phyloP scores from a whole-genome alignment of 1,140 invertebrate species.

The Brachionus rotundiformis region DNA sequence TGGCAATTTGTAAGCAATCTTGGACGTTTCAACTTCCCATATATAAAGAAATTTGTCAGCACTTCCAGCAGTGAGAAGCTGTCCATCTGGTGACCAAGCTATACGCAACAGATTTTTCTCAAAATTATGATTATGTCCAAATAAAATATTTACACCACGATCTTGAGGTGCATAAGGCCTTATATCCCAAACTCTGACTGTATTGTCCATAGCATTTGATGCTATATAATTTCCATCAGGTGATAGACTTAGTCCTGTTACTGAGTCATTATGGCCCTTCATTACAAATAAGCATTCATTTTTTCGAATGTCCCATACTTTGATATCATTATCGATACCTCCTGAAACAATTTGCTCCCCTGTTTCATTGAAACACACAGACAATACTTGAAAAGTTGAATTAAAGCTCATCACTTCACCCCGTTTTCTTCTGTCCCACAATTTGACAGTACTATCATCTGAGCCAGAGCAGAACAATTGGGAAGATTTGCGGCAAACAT shows the following conservation, averaged over 20 bases:
- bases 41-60: constrained; percentile 92
- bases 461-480: constrained; percentile 86
- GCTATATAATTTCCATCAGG: constrained; percentile 89
- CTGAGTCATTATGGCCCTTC: constrained; percentile 85
- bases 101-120: constrained; percentile 89
- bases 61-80: constrained; percentile 80
- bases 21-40: constrained; percentile 85
- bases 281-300: constrained; percentile 82
- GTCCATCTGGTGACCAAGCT: constrained; percentile 83
- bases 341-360: constrained; percentile 84
- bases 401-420: constrained; percentile 79
- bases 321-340: constrained; percentile 96
- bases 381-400: constrained; percentile 78
- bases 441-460: constrained; percentile 88
- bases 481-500: constrained; percentile 78
- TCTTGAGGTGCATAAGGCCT: constrained; percentile 77
- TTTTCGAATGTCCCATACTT: constrained; percentile 93
- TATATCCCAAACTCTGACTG: constrained; percentile 74
- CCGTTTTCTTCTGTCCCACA: constrained; percentile 80
- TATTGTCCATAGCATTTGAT: constrained; percentile 96
- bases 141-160: constrained; percentile 86
- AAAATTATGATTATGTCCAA: constrained; percentile 95
- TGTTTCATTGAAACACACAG: constrained; percentile 92
- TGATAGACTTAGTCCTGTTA: constrained; percentile 87
- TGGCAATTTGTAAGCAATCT: constrained; percentile 92